Base-by-base conservation (phyloP, 2,113 vertebrate species). In the Pachypanchax playfairii region DNA sequence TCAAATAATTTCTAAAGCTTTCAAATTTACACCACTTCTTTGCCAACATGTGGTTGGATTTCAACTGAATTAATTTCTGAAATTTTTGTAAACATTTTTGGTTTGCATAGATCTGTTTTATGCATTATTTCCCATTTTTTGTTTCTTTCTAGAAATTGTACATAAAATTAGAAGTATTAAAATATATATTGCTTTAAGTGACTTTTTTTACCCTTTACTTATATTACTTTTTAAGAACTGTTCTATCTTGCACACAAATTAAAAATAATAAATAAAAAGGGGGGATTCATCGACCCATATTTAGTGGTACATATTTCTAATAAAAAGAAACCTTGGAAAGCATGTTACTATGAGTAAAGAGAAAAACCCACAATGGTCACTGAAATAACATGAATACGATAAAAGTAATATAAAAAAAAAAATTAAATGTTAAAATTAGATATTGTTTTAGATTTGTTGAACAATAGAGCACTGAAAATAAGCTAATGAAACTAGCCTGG, bases 291-390 rank as follows among this genome's bases (percentile, higher is more conserved):
- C 5, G 0, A 36, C 31, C 33, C 28, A n/a, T 25, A 12, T 49
- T 47, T 18, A 53, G 44, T 25, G 13, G 13, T 33, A 12, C 55
- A 18, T 8, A 35, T 5, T 46, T 28, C 56, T 79, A 59, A 70
- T 18, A 60, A 58, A 44, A 70, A n/a, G 24, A 43, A 67, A 39
- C 65, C 26, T 26, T 42, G 46, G 42, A 48, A 43, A 52, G 44
- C 21, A n/a, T 65, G 2, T 17, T 65, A 49, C n/a, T n/a, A n/a
- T n/a, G n/a, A n/a, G n/a, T n/a, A n/a, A n/a, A n/a, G n/a, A n/a
- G n/a, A n/a, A n/a, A n/a, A n/a, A n/a, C n/a, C n/a, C n/a, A n/a
- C n/a, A n/a, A n/a, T n/a, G n/a, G n/a, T n/a, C n/a, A n/a, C n/a
- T n/a, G n/a, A n/a, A n/a, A n/a, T n/a, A n/a, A n/a, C n/a, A n/a